Evolutionary conservation across 2,113 vertebrate genomes (phyloP).

Genomic region (Chaetodon trifascialis): DNA sequence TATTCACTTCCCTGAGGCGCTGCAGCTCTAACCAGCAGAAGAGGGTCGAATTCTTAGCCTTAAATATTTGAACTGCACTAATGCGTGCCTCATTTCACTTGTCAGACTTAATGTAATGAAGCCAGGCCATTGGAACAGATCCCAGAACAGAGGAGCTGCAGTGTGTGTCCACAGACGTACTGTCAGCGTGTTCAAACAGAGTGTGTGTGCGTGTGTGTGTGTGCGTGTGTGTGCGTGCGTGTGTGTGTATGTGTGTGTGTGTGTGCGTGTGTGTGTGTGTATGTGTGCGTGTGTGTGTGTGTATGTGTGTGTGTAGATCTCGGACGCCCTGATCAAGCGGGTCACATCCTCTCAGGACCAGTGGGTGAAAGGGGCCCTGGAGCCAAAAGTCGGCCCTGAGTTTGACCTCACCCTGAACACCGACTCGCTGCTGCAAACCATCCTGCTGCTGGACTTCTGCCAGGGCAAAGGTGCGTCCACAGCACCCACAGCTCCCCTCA

Average conservation of each 20-base stretch:
- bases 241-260: not conserved
- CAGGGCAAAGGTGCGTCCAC: constrained; percentile 94
- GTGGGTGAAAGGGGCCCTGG: constrained; percentile 97
- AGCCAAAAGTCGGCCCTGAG: constrained; percentile 95
- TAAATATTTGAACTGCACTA: constrained; percentile 66
- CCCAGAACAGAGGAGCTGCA: not conserved
- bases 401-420: constrained; percentile 95
- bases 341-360: constrained; percentile 96
- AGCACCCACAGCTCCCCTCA: not conserved
- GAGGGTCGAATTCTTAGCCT: constrained; percentile 36
- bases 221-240: no score
- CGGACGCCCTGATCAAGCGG: constrained; percentile 95
- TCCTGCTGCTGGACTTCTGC: constrained; percentile 96
- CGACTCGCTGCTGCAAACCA: constrained; percentile 92
- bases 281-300: no score
- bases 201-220: not conserved
- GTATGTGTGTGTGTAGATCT: constrained; percentile 86
- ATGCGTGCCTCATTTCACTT: constrained; percentile 29
- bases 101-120: constrained; percentile 46
- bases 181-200: constrained; percentile 7
- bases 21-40: constrained; percentile 10
- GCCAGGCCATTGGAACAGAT: not conserved
- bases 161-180: not conserved
- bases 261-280: not conserved
- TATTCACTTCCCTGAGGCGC: constrained; percentile 16